Percentiles rank a stretch among this genome's conserved stretches.
Evolutionary conservation across 2,797 vertebrate genomes (phyloP).

Genomic region (Cuniculus paca): DNA sequence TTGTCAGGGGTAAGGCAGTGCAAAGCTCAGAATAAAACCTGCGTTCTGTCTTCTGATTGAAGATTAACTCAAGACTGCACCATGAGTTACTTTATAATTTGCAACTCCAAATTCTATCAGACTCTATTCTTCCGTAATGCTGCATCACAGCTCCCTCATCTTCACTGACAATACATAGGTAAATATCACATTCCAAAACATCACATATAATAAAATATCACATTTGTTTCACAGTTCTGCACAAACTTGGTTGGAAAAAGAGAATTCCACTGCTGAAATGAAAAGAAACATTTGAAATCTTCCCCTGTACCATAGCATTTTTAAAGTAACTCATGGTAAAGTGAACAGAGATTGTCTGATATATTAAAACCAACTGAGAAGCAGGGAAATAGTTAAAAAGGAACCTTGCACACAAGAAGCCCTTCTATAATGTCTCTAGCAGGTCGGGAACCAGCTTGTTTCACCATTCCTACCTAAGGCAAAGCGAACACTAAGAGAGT

Average conservation of each 20-base stretch:
- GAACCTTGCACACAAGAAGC: background rate
- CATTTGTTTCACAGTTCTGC: background rate
- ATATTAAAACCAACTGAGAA: background rate
- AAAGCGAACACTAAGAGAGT: background rate
- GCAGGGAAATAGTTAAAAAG: background rate
- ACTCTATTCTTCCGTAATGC: background rate
- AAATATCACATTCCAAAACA: background rate
- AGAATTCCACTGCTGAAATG: background rate
- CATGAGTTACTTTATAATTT: background rate
- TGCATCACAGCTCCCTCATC: background rate
- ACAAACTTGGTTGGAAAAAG: background rate
- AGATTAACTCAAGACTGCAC: background rate
- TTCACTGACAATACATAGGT: background rate
- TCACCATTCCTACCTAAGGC: background rate
- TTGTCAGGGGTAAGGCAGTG: accelerated
- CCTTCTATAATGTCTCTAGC: background rate
- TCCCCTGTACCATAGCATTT: background rate
- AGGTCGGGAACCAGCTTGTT: background rate
- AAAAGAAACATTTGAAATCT: conserved; percentile 43
- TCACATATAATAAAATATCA: background rate
- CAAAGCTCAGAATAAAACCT: background rate
- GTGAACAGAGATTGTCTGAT: background rate
- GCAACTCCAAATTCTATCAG: background rate
- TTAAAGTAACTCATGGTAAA: conserved; percentile 1
- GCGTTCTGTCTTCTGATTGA: background rate